Evolutionary conservation across 2,113 vertebrate species (phyloP).

Genomic region (Dryoscopus gambensis): DNA sequence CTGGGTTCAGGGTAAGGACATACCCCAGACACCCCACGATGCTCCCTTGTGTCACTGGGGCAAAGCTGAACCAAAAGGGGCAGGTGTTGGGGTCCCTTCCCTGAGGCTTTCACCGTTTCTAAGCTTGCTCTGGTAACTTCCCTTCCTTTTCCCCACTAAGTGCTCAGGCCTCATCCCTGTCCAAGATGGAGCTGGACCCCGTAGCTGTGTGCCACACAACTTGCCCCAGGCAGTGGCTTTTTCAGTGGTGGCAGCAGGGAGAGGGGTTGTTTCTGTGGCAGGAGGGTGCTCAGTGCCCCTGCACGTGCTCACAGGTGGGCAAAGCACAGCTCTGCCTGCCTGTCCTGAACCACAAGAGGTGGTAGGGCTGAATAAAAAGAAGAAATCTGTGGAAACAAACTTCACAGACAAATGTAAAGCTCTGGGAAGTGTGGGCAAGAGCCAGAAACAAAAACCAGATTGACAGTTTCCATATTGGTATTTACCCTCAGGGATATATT

Average conservation of each 20-base stretch:
- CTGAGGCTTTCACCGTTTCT: background rate
- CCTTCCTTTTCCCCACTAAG: background rate
- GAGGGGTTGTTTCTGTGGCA: background rate
- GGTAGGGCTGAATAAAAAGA: background rate
- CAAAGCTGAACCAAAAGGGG: background rate
- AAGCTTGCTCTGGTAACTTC: background rate
- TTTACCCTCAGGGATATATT: background rate
- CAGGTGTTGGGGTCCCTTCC: background rate
- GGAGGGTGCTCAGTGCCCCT: background rate
- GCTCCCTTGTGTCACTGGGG: background rate
- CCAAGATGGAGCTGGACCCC: accelerated
- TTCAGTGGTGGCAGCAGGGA: background rate
- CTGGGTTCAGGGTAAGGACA: background rate
- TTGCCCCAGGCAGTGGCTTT: background rate
- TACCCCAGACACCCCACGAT: accelerated
- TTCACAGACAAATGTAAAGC: accelerated
- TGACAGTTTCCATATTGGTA: background rate
- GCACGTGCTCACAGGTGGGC: accelerated
- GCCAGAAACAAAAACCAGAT: background rate
- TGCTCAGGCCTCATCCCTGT: background rate
- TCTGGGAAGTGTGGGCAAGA: background rate
- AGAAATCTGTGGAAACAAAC: background rate
- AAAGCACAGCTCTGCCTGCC: background rate
- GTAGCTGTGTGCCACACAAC: background rate
- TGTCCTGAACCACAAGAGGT: background rate